Conservation (phyloP, 1,140 invertebrate species). For the Ceratoteleas bidentatus region DNA sequence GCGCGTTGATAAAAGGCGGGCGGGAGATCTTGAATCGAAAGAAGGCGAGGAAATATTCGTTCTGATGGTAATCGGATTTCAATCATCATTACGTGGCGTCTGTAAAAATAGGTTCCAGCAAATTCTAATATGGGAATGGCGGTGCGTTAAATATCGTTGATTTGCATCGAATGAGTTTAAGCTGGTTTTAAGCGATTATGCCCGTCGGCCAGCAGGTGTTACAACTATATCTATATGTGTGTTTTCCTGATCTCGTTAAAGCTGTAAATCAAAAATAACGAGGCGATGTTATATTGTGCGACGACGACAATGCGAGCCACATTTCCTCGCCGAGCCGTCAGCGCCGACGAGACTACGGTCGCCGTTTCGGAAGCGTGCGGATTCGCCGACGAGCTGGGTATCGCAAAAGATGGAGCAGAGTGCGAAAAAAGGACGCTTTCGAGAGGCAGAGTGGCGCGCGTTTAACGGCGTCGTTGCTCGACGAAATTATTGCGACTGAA, state of each 20-base stretch:
- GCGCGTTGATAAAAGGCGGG: too few relatives aligned
- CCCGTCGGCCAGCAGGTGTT: slow-evolving; percentile 20
- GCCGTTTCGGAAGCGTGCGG: slow-evolving; percentile 38
- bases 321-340: slow-evolving; percentile 50
- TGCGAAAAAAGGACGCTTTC: slow-evolving; percentile 25
- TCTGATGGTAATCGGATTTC: too few relatives aligned
- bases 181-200: slow-evolving; percentile 43
- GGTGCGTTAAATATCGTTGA: slow-evolving; percentile 46
- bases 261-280: slow-evolving; percentile 75
- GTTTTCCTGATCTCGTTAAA: slow-evolving; percentile 70
- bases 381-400: slow-evolving; percentile 43
- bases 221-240: slow-evolving; percentile 53
- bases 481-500: slow-evolving; percentile 12
- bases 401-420: slow-evolving; percentile 28
- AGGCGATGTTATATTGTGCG: slow-evolving; percentile 59
- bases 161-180: slow-evolving; percentile 46
- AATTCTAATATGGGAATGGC: slow-evolving; percentile 27
- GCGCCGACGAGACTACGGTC: slow-evolving; percentile 27
- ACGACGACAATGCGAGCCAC: slow-evolving; percentile 43
- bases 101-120: slow-evolving; percentile 28
- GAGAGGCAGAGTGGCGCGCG: slow-evolving; percentile 13
- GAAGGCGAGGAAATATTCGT: too few relatives aligned
- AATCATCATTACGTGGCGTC: background rate
- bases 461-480: slow-evolving; percentile 8
- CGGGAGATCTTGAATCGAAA: too few relatives aligned